Base-by-base conservation (phyloP, 2,888 invertebrate genomes). In the Cosmopolites sordidus region DNA sequence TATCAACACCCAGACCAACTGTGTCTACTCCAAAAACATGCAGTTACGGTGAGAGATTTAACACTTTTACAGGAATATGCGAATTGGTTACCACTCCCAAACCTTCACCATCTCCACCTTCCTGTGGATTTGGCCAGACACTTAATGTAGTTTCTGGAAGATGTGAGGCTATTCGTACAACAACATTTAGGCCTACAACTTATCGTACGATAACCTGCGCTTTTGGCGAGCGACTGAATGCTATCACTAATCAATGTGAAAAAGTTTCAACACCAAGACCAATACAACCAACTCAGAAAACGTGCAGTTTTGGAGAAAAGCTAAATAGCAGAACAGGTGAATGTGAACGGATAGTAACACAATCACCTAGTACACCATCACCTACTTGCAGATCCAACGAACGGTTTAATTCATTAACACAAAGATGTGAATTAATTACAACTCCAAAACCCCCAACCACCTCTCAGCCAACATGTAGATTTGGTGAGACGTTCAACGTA, bases 211-310 rank as follows among this genome's bases (percentile, higher is more conserved):
- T 33, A 27, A 14, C 37, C 2, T 58, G 58, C 22, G 16, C 16
- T 4, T 40, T 51, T 30, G 58, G 58, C 14, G 15, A 48, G 33
- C 45, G 16, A 12, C 33, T 55, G n/a, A 55, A 58, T 37, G 2
- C 9, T 17, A 2, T 4, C 5, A 58, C 53, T 1, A 22, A 45
- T 15, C 48, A 44, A 46, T 59, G 59, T 48, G 55, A 54, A 45
- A 39, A 8, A 1, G 18, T 27, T 16, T 17, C 29, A 5, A 30
- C 40, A 16, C 16, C 50, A 22, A 40, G 22, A 15, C 39, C 51
- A 2, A 33, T 41, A n/a, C 14, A 5, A 9, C 15, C 40, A 2
- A 30, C 48, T 9, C 29, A 11, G 16, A 43, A 42, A 40, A 12
- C 11, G 9, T 58, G 58, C 22, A 45, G 43, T 11, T 49, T 40